phyloP scores from a whole-genome alignment of 2,113 vertebrate genomes.

The Chrysochloris asiatica region DNA sequence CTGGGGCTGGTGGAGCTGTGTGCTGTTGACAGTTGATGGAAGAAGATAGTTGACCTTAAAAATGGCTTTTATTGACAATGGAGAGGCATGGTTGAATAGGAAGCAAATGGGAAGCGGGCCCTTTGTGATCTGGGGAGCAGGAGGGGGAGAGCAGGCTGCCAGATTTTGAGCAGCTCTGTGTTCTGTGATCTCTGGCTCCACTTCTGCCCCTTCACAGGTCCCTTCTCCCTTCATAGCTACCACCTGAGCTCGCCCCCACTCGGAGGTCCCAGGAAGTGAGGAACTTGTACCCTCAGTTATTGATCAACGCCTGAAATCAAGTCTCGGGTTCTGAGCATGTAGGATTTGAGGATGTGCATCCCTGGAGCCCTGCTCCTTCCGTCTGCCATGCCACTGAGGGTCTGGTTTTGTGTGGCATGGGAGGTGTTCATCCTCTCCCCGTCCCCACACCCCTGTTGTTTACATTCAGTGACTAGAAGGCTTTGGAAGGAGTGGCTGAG shows the following conservation, averaged over 20 bases:
- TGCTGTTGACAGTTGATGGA: constrained; percentile 84
- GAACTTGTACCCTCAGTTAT: not conserved
- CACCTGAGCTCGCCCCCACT: rapidly evolving
- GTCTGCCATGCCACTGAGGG: not conserved
- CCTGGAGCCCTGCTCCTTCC: not conserved
- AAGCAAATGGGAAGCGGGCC: constrained; percentile 80
- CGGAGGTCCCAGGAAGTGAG: not conserved
- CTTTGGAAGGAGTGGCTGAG: not conserved
- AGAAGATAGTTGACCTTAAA: constrained; percentile 87
- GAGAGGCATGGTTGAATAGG: constrained; percentile 84
- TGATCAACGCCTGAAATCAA: rapidly evolving
- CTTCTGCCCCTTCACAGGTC: not conserved
- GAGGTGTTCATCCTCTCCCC: no score
- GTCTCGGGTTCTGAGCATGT: not conserved
- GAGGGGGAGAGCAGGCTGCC: not conserved
- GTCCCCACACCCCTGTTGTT: not conserved
- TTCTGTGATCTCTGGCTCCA: rapidly evolving
- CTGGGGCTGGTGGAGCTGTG: constrained; percentile 83
- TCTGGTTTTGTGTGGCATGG: no score
- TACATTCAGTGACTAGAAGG: not conserved
- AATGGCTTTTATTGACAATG: constrained; percentile 86
- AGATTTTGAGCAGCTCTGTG: not conserved
- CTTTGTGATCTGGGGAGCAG: constrained; percentile 70
- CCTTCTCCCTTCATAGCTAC: not conserved
- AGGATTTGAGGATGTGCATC: not conserved